phyloP scores from a whole-genome alignment of 64 coral and sea anemone genomes.

The Hydrozoanthus tunicans region DNA sequence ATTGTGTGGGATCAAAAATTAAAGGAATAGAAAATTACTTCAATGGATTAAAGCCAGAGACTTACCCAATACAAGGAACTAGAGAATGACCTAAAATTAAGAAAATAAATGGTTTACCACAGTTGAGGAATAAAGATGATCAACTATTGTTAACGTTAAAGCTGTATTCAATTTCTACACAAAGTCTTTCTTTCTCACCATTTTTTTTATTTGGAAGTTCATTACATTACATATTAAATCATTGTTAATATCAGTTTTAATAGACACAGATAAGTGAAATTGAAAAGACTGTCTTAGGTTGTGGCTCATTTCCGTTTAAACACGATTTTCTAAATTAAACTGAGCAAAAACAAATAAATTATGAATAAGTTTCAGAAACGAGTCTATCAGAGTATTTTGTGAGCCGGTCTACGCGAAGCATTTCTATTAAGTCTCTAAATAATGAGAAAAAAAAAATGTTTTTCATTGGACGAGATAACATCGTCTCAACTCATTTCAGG shows the following conservation, averaged over 20 bases:
- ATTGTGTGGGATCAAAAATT: background rate
- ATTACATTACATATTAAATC: slow-evolving; percentile 28
- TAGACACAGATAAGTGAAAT: background rate
- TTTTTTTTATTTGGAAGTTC: background rate
- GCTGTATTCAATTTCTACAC: background rate
- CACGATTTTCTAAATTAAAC: background rate
- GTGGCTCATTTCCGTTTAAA: slow-evolving; percentile 30
- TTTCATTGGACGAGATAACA: too few species aligned
- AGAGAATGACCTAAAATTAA: background rate
- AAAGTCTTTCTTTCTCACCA: background rate
- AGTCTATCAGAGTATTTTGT: background rate
- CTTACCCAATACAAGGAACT: background rate
- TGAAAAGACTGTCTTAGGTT: background rate
- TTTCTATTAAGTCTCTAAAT: background rate
- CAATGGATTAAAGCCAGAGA: background rate
- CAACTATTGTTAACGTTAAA: background rate
- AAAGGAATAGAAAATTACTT: background rate
- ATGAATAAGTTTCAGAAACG: background rate
- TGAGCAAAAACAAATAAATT: background rate
- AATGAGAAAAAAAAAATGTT: too few species aligned
- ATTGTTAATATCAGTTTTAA: slow-evolving; percentile 1
- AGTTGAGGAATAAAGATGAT: background rate
- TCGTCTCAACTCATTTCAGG: too few species aligned
- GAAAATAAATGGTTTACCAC: background rate
- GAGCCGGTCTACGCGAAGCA: background rate